phyloP scores from a whole-genome alignment of 2,113 vertebrate species.

The Pangasianodon hypophthalmus region DNA sequence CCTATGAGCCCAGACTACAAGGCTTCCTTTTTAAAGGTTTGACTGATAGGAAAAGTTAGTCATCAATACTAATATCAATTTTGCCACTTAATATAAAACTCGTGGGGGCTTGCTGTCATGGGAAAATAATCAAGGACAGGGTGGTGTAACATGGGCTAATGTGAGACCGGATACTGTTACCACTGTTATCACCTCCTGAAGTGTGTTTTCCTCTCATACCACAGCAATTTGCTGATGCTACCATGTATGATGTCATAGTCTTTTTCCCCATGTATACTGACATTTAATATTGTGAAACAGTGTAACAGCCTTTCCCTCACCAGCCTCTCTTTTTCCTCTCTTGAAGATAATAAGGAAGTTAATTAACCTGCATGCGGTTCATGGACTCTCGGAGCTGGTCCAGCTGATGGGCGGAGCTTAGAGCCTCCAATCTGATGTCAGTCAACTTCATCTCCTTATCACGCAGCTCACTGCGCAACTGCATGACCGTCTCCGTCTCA shows the following conservation, averaged over 20 bases:
- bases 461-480: slow-evolving; percentile 85
- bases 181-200: background rate
- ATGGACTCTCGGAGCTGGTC: slow-evolving; percentile 89
- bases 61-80: background rate
- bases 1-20: background rate
- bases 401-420: slow-evolving; percentile 88
- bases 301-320: background rate
- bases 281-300: background rate
- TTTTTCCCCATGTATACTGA: background rate
- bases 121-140: background rate
- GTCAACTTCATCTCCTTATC: slow-evolving; percentile 90
- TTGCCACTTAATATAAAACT: background rate
- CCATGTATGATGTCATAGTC: background rate
- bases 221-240: background rate
- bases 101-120: background rate
- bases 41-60: background rate
- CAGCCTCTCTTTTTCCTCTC: background rate
- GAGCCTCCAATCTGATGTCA: slow-evolving; percentile 85
- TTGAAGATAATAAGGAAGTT: background rate
- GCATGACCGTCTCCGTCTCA: slow-evolving; percentile 86
- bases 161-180: background rate
- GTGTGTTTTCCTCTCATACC: background rate
- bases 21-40: background rate
- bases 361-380: slow-evolving; percentile 87
- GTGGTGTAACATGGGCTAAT: no score